Evolutionary conservation across 2,888 invertebrate species (phyloP).

Genomic region (Caenorhabditis sinica): DNA sequence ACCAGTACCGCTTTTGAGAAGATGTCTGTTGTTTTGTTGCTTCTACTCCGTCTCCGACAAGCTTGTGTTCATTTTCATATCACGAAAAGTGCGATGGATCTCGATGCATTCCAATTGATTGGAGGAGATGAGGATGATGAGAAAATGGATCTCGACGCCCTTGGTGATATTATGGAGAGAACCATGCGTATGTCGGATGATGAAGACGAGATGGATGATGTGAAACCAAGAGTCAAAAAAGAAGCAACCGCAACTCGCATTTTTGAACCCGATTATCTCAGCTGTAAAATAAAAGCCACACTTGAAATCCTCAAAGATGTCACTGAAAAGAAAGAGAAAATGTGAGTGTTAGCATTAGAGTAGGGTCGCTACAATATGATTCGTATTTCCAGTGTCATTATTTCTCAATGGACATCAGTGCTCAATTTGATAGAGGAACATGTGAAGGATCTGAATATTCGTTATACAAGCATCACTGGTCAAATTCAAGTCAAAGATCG

Average conservation of each 20-base stretch:
- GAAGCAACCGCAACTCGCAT: conserved; percentile 53
- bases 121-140: conserved; percentile 67
- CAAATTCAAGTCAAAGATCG: conserved; percentile 86
- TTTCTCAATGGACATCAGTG: conserved; percentile 95
- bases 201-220: conserved; percentile 33
- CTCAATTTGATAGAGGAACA: conserved; percentile 89
- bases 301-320: conserved; percentile 63
- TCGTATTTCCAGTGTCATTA: conserved; percentile 86
- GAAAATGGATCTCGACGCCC: conserved; percentile 44
- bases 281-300: conserved; percentile 61
- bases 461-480: conserved; percentile 89
- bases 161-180: conserved; percentile 67
- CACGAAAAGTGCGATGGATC: conserved; percentile 86
- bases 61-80: conserved; percentile 93
- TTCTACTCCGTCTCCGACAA: conserved; percentile 92
- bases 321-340: conserved; percentile 65
- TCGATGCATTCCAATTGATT: conserved; percentile 78
- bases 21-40: conserved; percentile 86
- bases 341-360: conserved; percentile 44
- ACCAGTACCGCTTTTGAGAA: conserved; percentile 65
- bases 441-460: conserved; percentile 84
- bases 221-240: background rate
- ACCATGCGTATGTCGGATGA: conserved; percentile 72
- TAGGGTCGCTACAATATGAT: background rate
- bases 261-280: conserved; percentile 69